Conservation (phyloP, 2,888 invertebrate genomes). For the Melipona beecheii region DNA sequence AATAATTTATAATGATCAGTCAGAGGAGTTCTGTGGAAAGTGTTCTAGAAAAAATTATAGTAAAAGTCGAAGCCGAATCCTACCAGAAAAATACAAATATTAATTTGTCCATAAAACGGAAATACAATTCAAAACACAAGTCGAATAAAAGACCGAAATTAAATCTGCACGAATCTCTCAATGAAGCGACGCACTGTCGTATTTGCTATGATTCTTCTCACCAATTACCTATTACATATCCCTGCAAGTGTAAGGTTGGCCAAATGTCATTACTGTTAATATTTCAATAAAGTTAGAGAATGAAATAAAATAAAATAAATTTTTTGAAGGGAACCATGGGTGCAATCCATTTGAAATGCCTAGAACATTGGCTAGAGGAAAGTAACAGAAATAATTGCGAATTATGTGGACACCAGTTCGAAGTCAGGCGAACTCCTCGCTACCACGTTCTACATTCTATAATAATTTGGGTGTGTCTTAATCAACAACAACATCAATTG, state of each 20-base stretch:
- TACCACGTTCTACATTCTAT: slow-evolving; percentile 86
- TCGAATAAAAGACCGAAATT: slow-evolving; percentile 46
- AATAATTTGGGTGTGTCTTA: slow-evolving; percentile 86
- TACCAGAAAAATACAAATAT: slow-evolving; percentile 21
- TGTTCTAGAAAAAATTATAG: slow-evolving; percentile 69
- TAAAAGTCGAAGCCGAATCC: slow-evolving; percentile 63
- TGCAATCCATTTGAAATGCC: slow-evolving; percentile 89
- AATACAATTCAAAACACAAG: slow-evolving; percentile 17
- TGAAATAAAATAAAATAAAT: slow-evolving; percentile 7
- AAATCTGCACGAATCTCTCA: slow-evolving; percentile 30
- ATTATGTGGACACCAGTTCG: slow-evolving; percentile 89
- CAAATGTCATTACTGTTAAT: slow-evolving; percentile 12
- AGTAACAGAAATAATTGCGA: slow-evolving; percentile 90
- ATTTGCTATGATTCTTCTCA: slow-evolving; percentile 85
- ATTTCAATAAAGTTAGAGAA: not conserved
- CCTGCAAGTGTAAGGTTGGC: slow-evolving; percentile 85
- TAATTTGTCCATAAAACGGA: slow-evolving; percentile 33
- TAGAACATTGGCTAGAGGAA: slow-evolving; percentile 91
- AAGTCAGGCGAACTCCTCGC: slow-evolving; percentile 87
- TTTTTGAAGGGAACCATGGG: slow-evolving; percentile 88
- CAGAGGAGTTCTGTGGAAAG: slow-evolving; percentile 62
- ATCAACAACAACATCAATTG: slow-evolving; percentile 74
- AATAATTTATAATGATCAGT: slow-evolving; percentile 60
- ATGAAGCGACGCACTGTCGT: slow-evolving; percentile 79
- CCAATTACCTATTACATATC: slow-evolving; percentile 84